Evolutionary conservation across 2,888 invertebrate species (phyloP), one percentile per base, ranked within the genome.

Genomic region (Epirrhoe alternata): DNA sequence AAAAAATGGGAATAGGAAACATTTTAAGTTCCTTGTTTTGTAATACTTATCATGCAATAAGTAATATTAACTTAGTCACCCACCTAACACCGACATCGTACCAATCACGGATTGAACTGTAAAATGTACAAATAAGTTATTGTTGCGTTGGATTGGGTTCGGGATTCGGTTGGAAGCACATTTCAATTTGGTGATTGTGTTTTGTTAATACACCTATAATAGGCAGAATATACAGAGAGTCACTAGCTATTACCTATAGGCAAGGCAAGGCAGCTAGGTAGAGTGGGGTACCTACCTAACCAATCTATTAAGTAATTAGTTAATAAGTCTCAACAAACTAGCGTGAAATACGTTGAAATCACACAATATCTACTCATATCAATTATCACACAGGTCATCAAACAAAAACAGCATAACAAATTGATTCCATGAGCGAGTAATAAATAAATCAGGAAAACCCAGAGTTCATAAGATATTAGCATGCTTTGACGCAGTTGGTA

Each of bases 91-190:
- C 6, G 50, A 58, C 38, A 62, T 62, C 57, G 50, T 60, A 24
- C 24, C n/a, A n/a, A n/a, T 31, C 35, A 45, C 50, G 10, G 50
- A 55, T 66, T 56, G 62, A 47, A 47, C 47, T 47, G 47, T 47
- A 47, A 47, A 47, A 47, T 47, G 14, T 47, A 47, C n/a, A 47
- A 47, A 16, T 47, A 14, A 16, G 14, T 7, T 7, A 16, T 57
- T 58, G 63, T 67, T 54, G 55, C 24, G 24, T 24, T 58, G 42
- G 53, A 16, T 51, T 58, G 57, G 54, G 61, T 71, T 70, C 45
- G 62, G 61, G 73, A 68, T 72, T 58, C 74, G 76, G 74, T 72
- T 66, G 70, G 58, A 14, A 69, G 66, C 71, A 71, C 73, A 73
- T 65, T 70, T 66, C 49, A 70, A 72, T 72, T 72, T 52, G 42